Conservation (phyloP, 2,888 invertebrate genomes). For the Eupithecia pulchellata region DNA sequence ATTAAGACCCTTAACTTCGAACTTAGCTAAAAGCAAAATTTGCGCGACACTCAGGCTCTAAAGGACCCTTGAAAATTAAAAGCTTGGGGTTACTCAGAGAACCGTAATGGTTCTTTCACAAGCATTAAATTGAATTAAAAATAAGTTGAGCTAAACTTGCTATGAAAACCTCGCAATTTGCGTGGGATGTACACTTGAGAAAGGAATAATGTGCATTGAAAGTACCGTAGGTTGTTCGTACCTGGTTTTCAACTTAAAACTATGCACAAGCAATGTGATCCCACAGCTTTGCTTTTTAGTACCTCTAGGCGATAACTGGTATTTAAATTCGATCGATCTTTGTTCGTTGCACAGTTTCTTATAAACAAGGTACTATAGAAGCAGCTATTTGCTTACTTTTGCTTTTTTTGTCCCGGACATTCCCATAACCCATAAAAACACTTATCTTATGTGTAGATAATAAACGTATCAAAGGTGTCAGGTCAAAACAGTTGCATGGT, state of each 20-base stretch:
- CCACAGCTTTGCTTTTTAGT: neutral
- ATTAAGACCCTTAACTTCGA: neutral
- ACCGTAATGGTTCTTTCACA: constrained; percentile 8
- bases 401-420: neutral
- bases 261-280: neutral
- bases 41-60: neutral
- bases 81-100: neutral
- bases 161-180: constrained; percentile 20
- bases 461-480: no score
- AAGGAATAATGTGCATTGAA: constrained; percentile 2
- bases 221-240: neutral
- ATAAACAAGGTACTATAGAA: neutral
- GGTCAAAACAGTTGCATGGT: no score
- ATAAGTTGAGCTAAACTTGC: constrained; percentile 27
- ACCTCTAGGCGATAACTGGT: neutral
- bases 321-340: neutral
- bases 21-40: neutral
- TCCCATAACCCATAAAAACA: neutral
- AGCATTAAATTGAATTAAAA: constrained; percentile 28
- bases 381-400: neutral
- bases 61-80: neutral
- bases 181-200: constrained; percentile 1
- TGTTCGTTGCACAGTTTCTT: neutral
- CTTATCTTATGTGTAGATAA: neutral
- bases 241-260: neutral